Conservation (phyloP, 2,797 vertebrate genomes). For the Arnoldichthys spilopterus region DNA sequence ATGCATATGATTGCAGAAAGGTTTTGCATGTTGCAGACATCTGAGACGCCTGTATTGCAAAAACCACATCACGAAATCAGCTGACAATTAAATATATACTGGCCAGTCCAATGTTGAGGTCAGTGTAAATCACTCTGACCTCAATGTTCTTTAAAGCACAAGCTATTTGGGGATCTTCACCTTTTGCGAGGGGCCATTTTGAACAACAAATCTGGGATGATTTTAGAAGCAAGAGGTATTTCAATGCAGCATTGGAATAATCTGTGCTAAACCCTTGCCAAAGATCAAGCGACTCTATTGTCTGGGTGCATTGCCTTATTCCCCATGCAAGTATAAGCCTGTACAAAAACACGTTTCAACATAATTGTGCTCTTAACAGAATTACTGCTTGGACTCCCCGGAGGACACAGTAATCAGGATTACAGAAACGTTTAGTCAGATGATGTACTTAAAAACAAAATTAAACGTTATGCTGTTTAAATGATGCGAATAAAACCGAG, state of each 20-base stretch:
- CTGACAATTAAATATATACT: neutral
- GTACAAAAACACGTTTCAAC: slow-evolving; percentile 51
- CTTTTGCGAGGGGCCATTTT: slow-evolving; percentile 13
- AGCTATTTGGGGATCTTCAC: neutral
- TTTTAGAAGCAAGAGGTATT: slow-evolving; percentile 35
- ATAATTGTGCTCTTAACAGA: slow-evolving; percentile 55
- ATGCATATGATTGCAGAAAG: too few species aligned
- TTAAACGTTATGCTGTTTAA: slow-evolving; percentile 39
- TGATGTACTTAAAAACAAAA: slow-evolving; percentile 44
- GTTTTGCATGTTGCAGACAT: neutral
- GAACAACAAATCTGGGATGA: slow-evolving; percentile 19
- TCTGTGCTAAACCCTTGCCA: slow-evolving; percentile 41
- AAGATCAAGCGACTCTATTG: slow-evolving; percentile 37
- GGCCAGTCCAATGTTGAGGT: neutral
- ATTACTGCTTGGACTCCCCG: slow-evolving; percentile 49
- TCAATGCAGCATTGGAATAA: slow-evolving; percentile 46
- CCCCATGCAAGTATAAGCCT: slow-evolving; percentile 44
- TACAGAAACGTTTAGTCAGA: slow-evolving; percentile 44
- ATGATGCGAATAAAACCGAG: slow-evolving; percentile 27
- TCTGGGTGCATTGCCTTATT: slow-evolving; percentile 30
- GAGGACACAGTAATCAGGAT: slow-evolving; percentile 55
- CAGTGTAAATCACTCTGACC: slow-evolving; percentile 13
- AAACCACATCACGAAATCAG: neutral
- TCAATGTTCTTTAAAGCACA: neutral
- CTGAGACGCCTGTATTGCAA: neutral